phyloP scores from a whole-genome alignment of 2,888 invertebrate species.

The Hedya salicella region DNA sequence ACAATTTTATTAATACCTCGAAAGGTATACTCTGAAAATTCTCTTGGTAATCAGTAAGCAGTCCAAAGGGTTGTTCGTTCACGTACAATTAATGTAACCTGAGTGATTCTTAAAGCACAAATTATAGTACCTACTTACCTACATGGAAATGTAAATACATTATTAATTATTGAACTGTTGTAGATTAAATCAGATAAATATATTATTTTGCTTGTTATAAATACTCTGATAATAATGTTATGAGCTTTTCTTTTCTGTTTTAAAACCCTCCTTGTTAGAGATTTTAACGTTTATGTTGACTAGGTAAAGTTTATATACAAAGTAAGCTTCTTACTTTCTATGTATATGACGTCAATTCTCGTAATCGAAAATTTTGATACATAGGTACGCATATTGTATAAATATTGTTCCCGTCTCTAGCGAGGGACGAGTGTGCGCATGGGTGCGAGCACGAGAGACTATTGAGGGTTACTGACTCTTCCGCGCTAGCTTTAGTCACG shows the following conservation, averaged over 20 bases:
- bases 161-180: constrained; percentile 49
- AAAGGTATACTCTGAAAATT: constrained; percentile 28
- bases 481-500: constrained; percentile 17
- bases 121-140: constrained; percentile 48
- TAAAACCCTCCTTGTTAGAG: constrained; percentile 34
- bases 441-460: constrained; percentile 69
- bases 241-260: constrained; percentile 41
- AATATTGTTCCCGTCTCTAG: constrained; percentile 30
- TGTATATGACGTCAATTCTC: constrained; percentile 80
- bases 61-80: constrained; percentile 44
- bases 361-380: constrained; percentile 73
- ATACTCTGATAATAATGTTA: constrained; percentile 43
- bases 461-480: constrained; percentile 56
- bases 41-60: constrained; percentile 25
- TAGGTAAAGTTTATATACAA: constrained; percentile 65
- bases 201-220: constrained; percentile 60
- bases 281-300: constrained; percentile 40
- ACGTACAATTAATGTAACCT: constrained; percentile 50
- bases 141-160: constrained; percentile 50
- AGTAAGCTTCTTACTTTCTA: constrained; percentile 68
- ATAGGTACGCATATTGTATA: constrained; percentile 43
- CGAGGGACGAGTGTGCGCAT: constrained; percentile 17
- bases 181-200: constrained; percentile 53
- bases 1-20: constrained; percentile 35
- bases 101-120: constrained; percentile 66